phyloP scores from a whole-genome alignment of 2,888 invertebrate genomes.

The Neoscelio sp. region DNA sequence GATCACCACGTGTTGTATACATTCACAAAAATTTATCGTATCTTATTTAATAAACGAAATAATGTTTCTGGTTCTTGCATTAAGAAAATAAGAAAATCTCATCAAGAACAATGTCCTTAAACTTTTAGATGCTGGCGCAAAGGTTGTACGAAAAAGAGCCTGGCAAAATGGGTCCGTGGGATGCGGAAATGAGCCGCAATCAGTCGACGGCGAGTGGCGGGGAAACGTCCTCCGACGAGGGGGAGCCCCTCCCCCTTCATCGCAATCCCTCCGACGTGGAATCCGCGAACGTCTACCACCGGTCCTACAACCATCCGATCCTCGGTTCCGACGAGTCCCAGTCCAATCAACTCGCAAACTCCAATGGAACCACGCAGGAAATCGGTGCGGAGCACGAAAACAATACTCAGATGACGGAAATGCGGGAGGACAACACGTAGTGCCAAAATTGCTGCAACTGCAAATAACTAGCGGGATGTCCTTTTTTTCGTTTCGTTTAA shows the following conservation, averaged over 20 bases:
- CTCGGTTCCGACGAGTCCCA: conserved; percentile 71
- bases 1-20: too few relatives aligned
- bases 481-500: background rate
- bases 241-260: conserved; percentile 77
- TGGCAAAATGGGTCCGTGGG: conserved; percentile 88
- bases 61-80: too few relatives aligned
- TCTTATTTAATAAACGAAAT: too few relatives aligned
- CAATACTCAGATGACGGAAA: conserved; percentile 77
- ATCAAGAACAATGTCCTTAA: background rate
- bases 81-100: too few relatives aligned
- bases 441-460: conserved; percentile 84
- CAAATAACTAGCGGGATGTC: background rate
- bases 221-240: conserved; percentile 86
- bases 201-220: conserved; percentile 82
- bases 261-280: conserved; percentile 69
- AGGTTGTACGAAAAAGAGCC: conserved; percentile 93
- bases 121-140: conserved; percentile 88
- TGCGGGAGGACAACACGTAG: conserved; percentile 87
- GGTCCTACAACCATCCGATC: conserved; percentile 77
- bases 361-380: conserved; percentile 60
- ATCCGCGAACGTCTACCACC: conserved; percentile 72
- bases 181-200: conserved; percentile 82
- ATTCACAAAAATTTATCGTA: too few relatives aligned
- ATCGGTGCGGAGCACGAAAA: conserved; percentile 84
- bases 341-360: conserved; percentile 73